Base-by-base conservation (phyloP, 1,140 invertebrate genomes). In the Oncopeltus fasciatus region DNA sequence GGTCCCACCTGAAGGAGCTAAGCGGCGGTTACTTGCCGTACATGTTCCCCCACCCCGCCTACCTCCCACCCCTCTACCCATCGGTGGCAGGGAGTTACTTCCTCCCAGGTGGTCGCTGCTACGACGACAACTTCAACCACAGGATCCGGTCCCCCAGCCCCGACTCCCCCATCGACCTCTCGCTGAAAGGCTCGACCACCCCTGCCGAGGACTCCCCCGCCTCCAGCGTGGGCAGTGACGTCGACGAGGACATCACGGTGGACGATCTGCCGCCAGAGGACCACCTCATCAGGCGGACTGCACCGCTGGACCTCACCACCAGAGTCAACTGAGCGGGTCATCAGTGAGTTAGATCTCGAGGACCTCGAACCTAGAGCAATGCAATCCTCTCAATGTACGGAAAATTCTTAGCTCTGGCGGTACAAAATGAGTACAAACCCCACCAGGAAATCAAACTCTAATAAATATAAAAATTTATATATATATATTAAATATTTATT, bases 161-260 rank as follows among this genome's bases (percentile, higher is more conserved):
- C 12, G 66, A 67, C 2, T 60, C 51, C 3, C 66, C 66, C n/a
- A 67, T 67, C 47, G 66, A 67, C 56, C 38, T 67, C 5, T 65
- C 66, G 16, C 44, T 61, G 12, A 64, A 64, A n/a, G 47, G 18
- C 5, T 53, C 49, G 33, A 33, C n/a, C 5, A n/a, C 64, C 28
- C 24, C 53, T n/a, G 14, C 33, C 2, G 11, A 20, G 33, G 27
- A 29, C 1, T 31, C 26, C 43, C 53, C 21, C 26, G 5, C 31
- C 5, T 21, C 4, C 47, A 43, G 56, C 24, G 33, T 21, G 18
- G 49, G n/a, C 20, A 26, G 12, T n/a, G n/a, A n/a, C n/a, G n/a
- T n/a, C n/a, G 59, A 49, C n/a, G 38, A 47, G 24, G 60, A 47
- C 31, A 47, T 47, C 59, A 44, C 43, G 33, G 59, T 51, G 9